Percentiles rank a stretch among this genome's conserved stretches.
Evolutionary conservation across 2,888 invertebrate genomes (phyloP).

Genomic region (Agrilus biguttatus): DNA sequence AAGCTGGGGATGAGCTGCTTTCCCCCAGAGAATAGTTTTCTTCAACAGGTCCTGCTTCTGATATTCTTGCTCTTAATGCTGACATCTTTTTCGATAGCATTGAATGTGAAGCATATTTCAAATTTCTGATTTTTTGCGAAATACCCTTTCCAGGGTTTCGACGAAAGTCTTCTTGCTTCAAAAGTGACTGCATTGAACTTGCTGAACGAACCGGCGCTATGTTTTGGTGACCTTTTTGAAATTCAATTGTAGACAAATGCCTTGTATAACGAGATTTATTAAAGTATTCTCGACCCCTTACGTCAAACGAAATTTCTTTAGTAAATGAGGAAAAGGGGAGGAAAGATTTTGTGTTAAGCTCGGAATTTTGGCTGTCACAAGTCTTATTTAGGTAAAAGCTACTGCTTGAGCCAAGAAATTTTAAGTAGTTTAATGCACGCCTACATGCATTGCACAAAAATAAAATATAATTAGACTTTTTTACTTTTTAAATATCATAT

Average conservation of each 20-base stretch:
- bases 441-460: conserved; percentile 17
- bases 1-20: conserved; percentile 33
- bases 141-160: conserved; percentile 35
- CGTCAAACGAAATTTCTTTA: too few relatives aligned
- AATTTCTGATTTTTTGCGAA: conserved; percentile 44
- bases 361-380: conserved; percentile 7
- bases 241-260: too few relatives aligned
- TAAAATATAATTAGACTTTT: conserved; percentile 2
- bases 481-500: background rate
- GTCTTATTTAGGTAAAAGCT: conserved; percentile 25
- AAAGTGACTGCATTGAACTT: conserved; percentile 22
- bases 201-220: background rate
- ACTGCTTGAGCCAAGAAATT: conserved; percentile 28
- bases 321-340: background rate
- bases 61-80: conserved; percentile 40
- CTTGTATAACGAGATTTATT: background rate
- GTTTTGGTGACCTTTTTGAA: too few relatives aligned
- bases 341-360: too few relatives aligned
- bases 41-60: conserved; percentile 37
- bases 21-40: conserved; percentile 27
- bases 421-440: conserved; percentile 28
- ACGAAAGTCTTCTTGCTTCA: conserved; percentile 46
- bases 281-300: background rate
- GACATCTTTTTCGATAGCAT: conserved; percentile 47
- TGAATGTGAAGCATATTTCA: conserved; percentile 45